Base-by-base conservation (phyloP, 2,888 invertebrate species). In the Monoplex corrugatus region DNA sequence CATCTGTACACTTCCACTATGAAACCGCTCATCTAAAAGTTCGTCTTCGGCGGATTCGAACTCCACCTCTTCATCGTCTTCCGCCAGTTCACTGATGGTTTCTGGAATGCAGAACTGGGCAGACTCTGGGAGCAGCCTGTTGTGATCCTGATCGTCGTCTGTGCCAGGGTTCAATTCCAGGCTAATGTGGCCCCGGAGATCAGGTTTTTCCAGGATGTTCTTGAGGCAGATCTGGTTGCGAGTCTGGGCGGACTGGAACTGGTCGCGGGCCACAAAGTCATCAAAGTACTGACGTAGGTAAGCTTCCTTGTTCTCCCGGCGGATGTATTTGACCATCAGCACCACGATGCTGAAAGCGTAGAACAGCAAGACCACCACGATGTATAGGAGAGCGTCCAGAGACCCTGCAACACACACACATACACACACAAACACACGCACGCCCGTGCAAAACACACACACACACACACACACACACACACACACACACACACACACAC, bases 341-440 rank as follows among this genome's bases (percentile, higher is more conserved):
- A 94, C 89, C n/a, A 94, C 93, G 89, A 94, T 94, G 83, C 93
- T 94, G 43, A 92, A 92, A 32, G 94, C 93, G 89, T 94, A 94
- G 91, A 94, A 94, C 35, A 92, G 92, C 68, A 94, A 91, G 6
- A 94, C 94, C 28, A 94, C 93, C 3, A 94, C 93, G 43, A 94
- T 94, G 89, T 94, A 94, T 50, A 93, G 85, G 63, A 94, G 93
- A 0, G 94, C 94, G 83, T 94, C 93, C 43, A 94, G 84, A 8
- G 91, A 91, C 23, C 91, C 89, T 45, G 45, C 32, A 28, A 13
- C 28, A 28, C 28, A 28, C 6, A 13, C 23, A 68, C 68, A 68
- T 23, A 68, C 0, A 28, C 16, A n/a, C n/a, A n/a, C n/a, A n/a
- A n/a, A n/a, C n/a, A n/a, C n/a, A n/a, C n/a, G n/a, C n/a, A n/a